Evolutionary conservation across 2,113 vertebrate genomes (phyloP).

Genomic region (Antechinus flavipes): DNA sequence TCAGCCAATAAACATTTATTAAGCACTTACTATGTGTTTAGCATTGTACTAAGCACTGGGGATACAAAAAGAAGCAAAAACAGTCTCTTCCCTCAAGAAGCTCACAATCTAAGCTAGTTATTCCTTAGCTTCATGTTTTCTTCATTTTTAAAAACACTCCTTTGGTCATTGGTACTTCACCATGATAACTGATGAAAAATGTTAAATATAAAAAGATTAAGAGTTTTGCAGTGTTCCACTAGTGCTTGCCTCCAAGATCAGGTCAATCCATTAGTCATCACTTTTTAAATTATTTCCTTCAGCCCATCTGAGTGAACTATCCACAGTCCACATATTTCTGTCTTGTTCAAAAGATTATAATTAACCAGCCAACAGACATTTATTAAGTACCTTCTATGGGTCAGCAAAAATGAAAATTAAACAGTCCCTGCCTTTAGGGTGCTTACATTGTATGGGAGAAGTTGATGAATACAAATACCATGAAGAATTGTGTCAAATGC

Average conservation of each 20-base stretch:
- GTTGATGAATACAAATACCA: not conserved
- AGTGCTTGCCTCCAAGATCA: not conserved
- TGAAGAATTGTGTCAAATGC: not conserved
- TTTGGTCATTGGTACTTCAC: not conserved
- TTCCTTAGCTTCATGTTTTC: not conserved
- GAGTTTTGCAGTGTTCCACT: not conserved
- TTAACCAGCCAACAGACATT: not conserved
- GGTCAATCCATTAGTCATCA: not conserved
- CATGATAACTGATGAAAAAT: not conserved
- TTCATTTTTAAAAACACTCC: not conserved
- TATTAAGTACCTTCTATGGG: not conserved
- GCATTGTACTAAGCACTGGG: not conserved
- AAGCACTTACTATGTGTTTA: not conserved
- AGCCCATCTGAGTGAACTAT: not conserved
- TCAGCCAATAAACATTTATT: not conserved
- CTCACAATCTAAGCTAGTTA: not conserved
- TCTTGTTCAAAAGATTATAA: not conserved
- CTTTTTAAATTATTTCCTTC: not conserved
- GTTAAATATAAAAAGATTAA: not conserved
- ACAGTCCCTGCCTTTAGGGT: slow-evolving; percentile 15
- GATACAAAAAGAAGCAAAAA: not conserved
- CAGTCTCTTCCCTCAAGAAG: not conserved
- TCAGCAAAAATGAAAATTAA: not conserved
- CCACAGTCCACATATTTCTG: not conserved
- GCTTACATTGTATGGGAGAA: not conserved